phyloP scores from a whole-genome alignment of 2,797 vertebrate genomes.

The Brachyalestes nurse region DNA sequence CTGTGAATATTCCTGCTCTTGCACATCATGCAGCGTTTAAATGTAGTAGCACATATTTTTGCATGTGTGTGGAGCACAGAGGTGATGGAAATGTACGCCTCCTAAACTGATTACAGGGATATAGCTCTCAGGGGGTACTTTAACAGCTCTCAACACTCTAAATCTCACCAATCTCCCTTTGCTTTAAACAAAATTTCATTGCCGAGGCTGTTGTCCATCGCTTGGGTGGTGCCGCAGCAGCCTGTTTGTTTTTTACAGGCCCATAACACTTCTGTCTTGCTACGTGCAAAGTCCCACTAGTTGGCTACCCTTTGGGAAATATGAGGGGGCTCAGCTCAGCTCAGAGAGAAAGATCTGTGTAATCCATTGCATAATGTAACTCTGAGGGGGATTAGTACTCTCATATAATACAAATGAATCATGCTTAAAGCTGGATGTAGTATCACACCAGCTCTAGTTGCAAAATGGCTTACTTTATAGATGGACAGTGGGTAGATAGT shows the following conservation, averaged over 20 bases:
- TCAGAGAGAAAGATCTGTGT: conserved; percentile 39
- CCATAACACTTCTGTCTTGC: conserved; percentile 55
- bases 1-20: not conserved
- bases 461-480: conserved; percentile 29
- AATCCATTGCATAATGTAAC: conserved; percentile 55
- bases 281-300: conserved; percentile 33
- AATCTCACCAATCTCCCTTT: not conserved
- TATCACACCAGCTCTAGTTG: conserved; percentile 17
- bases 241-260: conserved; percentile 53
- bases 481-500: not conserved
- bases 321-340: conserved; percentile 30
- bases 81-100: not conserved
- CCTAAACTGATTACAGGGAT: not conserved
- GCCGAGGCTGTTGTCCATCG: not conserved
- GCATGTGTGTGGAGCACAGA: not conserved
- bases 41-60: not conserved
- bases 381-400: conserved; percentile 47
- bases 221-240: not conserved
- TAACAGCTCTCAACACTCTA: not conserved
- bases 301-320: conserved; percentile 50
- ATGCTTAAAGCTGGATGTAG: conserved; percentile 49
- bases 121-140: not conserved
- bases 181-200: not conserved
- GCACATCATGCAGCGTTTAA: not conserved
- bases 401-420: conserved; percentile 52